Evolutionary conservation across 2,888 invertebrate genomes (phyloP).

Genomic region (Parnassius smintheus): DNA sequence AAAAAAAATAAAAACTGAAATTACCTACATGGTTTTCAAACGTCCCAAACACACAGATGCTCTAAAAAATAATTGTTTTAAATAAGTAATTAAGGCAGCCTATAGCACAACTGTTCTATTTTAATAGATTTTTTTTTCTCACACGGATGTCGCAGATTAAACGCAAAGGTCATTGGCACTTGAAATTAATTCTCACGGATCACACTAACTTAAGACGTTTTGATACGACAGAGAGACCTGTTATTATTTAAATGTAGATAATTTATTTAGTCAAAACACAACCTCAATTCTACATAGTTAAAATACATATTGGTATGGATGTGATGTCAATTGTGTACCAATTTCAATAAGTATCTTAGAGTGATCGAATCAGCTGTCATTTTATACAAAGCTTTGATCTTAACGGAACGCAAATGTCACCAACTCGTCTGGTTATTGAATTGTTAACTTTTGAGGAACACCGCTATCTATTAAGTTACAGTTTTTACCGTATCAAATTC

Average conservation of each 20-base stretch:
- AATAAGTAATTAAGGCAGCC: too few species aligned
- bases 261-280: constrained; percentile 26
- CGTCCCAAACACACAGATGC: too few species aligned
- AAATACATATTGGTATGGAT: constrained; percentile 31
- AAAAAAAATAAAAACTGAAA: too few species aligned
- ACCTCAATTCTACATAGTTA: constrained; percentile 33
- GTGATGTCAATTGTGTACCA: constrained; percentile 29
- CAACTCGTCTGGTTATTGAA: constrained; percentile 31
- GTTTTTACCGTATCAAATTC: too few species aligned
- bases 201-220: constrained; percentile 58
- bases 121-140: constrained; percentile 42
- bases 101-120: too few species aligned
- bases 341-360: constrained; percentile 48
- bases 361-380: constrained; percentile 68
- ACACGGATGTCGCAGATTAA: constrained; percentile 60
- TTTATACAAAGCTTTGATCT: constrained; percentile 66
- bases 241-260: constrained; percentile 43
- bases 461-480: too few species aligned
- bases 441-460: neutral
- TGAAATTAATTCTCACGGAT: constrained; percentile 73
- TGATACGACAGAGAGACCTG: constrained; percentile 58
- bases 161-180: constrained; percentile 64
- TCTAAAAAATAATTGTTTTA: too few species aligned
- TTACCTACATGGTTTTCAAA: too few species aligned
- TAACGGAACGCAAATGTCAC: constrained; percentile 52